A percentile compares a stretch with the other conserved stretches of the same genome.
phyloP scores from a whole-genome alignment of 2,113 vertebrate species.

The Heterotilapia buettikoferi region DNA sequence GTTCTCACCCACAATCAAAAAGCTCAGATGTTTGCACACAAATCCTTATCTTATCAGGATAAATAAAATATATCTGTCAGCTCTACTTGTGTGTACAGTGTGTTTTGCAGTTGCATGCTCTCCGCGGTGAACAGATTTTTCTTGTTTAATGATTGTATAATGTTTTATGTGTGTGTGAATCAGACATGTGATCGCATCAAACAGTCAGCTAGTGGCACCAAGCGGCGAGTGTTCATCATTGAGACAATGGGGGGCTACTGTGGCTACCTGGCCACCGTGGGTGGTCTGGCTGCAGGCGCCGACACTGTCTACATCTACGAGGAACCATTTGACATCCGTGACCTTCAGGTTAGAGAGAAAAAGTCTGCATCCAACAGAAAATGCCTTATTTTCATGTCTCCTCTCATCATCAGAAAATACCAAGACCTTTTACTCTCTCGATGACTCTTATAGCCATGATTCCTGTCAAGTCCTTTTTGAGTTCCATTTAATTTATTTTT shows the following conservation, averaged over 20 bases:
- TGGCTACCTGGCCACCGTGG: conserved; percentile 94
- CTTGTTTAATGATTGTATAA: background rate
- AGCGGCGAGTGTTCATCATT: conserved; percentile 94
- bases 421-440: background rate
- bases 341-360: conserved; percentile 84
- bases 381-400: background rate
- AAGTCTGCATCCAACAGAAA: background rate
- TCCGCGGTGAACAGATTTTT: fast-evolving
- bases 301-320: conserved; percentile 96
- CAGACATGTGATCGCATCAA: conserved; percentile 98
- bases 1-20: background rate
- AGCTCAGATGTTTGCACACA: background rate
- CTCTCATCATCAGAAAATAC: background rate
- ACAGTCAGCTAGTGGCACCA: conserved; percentile 94
- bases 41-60: background rate
- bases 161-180: background rate
- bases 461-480: background rate
- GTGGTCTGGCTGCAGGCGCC: conserved; percentile 85
- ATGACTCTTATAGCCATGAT: background rate
- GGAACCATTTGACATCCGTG: conserved; percentile 90
- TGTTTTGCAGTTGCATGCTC: background rate
- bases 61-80: background rate
- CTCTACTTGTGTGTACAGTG: background rate
- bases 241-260: conserved; percentile 99
- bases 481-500: background rate